Evolutionary conservation across 2,888 invertebrate species (phyloP).

Genomic region (Alsophila aescularia): DNA sequence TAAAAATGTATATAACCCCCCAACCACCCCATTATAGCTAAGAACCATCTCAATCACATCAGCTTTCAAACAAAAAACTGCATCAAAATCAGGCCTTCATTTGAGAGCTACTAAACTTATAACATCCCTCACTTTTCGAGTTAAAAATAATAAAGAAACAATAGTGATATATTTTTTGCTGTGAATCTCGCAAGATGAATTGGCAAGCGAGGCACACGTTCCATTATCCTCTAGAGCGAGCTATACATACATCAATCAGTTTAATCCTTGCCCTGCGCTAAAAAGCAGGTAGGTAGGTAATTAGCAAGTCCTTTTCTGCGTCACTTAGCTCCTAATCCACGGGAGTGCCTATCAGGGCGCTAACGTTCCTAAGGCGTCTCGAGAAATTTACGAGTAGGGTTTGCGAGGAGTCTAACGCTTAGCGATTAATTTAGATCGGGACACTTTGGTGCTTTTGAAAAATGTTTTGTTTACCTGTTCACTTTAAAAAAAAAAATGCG

Average conservation of each 20-base stretch:
- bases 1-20: no score
- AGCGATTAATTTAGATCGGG: neutral
- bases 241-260: neutral
- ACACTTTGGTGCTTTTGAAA: neutral
- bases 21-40: no score
- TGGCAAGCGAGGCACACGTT: neutral
- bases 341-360: constrained; percentile 25
- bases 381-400: constrained; percentile 4
- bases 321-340: constrained; percentile 22
- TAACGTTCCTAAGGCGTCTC: constrained; percentile 6
- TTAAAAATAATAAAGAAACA: no score
- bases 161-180: no score
- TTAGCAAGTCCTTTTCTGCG: neutral
- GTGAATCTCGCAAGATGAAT: no score
- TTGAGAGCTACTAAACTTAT: no score
- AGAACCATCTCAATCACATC: no score
- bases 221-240: neutral
- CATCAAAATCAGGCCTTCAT: no score
- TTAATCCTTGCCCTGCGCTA: constrained; percentile 8
- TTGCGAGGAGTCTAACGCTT: neutral
- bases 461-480: neutral
- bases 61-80: no score
- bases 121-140: no score
- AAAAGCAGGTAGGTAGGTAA: constrained; percentile 4
- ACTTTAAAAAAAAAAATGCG: no score